Evolutionary conservation across 1,140 invertebrate genomes (phyloP).

Genomic region (Campoletis sonorensis): DNA sequence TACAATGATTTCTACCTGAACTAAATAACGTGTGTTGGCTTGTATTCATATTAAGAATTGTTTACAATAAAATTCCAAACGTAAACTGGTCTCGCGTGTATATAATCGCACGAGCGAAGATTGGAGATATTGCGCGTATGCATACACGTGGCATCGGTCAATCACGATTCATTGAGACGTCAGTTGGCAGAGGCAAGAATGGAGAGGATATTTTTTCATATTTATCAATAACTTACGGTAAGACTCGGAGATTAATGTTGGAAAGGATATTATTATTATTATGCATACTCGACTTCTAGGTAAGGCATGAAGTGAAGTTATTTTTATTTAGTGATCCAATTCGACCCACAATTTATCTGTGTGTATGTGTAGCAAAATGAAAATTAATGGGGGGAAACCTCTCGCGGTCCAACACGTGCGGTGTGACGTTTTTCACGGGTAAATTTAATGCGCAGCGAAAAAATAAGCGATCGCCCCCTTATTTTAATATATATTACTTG

Average conservation of each 20-base stretch:
- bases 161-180: no score
- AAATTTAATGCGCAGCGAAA: slow-evolving; percentile 1
- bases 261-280: no score
- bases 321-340: background rate
- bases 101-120: no score
- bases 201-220: background rate
- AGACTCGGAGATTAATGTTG: no score
- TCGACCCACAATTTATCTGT: background rate
- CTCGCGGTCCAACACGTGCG: slow-evolving; percentile 1
- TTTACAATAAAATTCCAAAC: background rate
- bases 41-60: no score
- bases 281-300: no score
- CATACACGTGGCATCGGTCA: no score
- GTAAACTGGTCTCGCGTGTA: no score
- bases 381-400: background rate
- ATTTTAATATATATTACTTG: slow-evolving; percentile 6
- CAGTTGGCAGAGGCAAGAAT: background rate
- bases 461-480: background rate
- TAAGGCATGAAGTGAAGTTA: background rate
- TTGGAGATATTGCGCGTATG: no score
- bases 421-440: slow-evolving; percentile 6
- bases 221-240: no score
- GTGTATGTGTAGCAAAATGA: background rate
- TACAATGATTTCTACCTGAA: no score
- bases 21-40: no score